A percentile compares a stretch with the other conserved stretches of the same genome.
These are phyloP conservation scores for Pimephales promelas DNA, from an alignment of 2,113 vertebrate genomes.

Conservation along the genomic window DNA sequence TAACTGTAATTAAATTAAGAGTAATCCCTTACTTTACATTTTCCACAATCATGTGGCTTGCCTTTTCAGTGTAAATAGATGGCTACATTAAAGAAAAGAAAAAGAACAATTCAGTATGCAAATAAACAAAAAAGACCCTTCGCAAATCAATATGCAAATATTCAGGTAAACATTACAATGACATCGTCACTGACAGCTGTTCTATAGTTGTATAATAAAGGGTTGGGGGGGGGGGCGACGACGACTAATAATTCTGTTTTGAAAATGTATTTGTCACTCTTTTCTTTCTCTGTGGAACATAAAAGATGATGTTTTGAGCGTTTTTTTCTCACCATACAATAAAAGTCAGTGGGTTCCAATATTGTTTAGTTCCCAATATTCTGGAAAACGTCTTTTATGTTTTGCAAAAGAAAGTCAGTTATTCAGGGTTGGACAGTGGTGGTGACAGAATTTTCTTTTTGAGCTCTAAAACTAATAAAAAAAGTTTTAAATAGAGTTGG, in stretches of 20 bases:
- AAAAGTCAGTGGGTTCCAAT: not conserved
- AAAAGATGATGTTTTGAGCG: no score
- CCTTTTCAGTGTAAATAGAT: not conserved
- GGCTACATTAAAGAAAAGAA: not conserved
- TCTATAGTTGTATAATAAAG: no score
- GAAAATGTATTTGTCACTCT: not conserved
- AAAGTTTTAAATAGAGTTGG: no score
- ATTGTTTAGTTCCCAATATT: not conserved
- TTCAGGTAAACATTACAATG: not conserved
- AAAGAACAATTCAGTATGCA: not conserved
- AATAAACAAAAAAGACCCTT: not conserved
- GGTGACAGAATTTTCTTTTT: no score
- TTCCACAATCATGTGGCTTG: no score
- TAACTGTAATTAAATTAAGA: no score
- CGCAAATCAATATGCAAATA: not conserved
- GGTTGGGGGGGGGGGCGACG: no score
- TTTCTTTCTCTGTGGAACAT: not conserved
- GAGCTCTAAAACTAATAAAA: no score
- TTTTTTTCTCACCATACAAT: no score
- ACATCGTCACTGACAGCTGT: not conserved
- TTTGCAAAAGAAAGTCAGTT: not conserved
- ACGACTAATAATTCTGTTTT: not conserved
- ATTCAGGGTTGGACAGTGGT: not conserved
- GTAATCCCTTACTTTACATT: no score
- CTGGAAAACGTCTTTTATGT: not conserved